Evolutionary conservation across 2,113 vertebrate species (phyloP), one percentile per base, ranked within the genome.

Genomic region (Girardinichthys multiradiatus): DNA sequence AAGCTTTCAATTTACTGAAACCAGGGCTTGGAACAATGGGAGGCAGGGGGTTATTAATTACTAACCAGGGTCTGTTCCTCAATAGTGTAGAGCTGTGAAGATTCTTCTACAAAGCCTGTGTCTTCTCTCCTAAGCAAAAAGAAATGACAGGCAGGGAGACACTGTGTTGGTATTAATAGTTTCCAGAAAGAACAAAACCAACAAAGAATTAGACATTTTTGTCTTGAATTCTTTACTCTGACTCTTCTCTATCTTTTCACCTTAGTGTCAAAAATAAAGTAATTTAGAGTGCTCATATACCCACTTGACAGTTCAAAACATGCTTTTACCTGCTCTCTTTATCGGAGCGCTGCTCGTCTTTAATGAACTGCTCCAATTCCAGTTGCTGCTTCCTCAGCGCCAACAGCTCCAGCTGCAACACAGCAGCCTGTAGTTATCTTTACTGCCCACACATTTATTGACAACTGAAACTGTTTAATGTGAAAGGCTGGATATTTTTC

Each of bases 351-450:
- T 81, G 88, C 69, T 77, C 90, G 0, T 92, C 84, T 1, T 87
- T 68, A 0, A 31, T 80, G 69, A 92, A 82, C 0, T 93, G 83
- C 72, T 76, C 85, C 0, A 78, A 76, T 64, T 95, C 95, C 77
- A 94, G 92, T 10, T 90, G 94, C 77, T 88, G 87, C 3, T 88
- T 92, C 77, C 92, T 91, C 61, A 95, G 80, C 0, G 94, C 92
- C 86, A 96, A 57, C 86, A 97, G 85, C 88, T 98, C 97, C 92
- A 98, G 85, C 97, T 98, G 85, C 76, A 92, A 75, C 0, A 81
- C 58, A 74, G 60, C 60, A 5, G 14, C 37, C 42, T 57, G 45
- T 7, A 39, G 57, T 48, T 57, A 39, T 17, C 17, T 19, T 28
- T 17, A 19, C n/a, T 26, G 24, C 21, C 21, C 14, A 71, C 58